phyloP scores from a whole-genome alignment of 1,140 invertebrate species.

The Tetramorium simillimum region DNA sequence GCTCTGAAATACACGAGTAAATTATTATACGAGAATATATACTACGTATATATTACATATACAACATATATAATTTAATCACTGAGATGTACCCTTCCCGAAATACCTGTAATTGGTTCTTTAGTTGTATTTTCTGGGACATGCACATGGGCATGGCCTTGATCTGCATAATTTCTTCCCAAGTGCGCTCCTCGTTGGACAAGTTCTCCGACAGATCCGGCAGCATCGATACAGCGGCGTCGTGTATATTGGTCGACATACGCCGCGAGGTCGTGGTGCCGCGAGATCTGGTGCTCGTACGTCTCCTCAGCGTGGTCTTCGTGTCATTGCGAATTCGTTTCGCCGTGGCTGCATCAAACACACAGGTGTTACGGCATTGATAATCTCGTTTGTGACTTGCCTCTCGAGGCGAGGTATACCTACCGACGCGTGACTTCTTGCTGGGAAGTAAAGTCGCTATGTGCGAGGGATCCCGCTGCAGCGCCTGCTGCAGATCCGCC shows the following conservation, averaged over 20 bases:
- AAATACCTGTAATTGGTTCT: constrained; percentile 91
- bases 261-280: constrained; percentile 88
- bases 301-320: constrained; percentile 86
- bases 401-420: constrained; percentile 64
- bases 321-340: constrained; percentile 85
- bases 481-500: constrained; percentile 88
- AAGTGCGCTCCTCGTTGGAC: constrained; percentile 93
- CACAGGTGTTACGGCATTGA: not conserved
- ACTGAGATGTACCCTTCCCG: not conserved
- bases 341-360: constrained; percentile 82
- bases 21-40: not conserved
- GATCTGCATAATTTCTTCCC: constrained; percentile 95
- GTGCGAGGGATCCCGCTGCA: constrained; percentile 89
- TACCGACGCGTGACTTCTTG: constrained; percentile 90
- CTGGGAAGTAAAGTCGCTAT: constrained; percentile 91
- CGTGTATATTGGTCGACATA: constrained; percentile 88
- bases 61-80: not conserved
- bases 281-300: constrained; percentile 88
- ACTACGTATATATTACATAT: not conserved
- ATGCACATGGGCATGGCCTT: constrained; percentile 93
- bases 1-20: constrained; percentile 85
- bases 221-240: constrained; percentile 90
- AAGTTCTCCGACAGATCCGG: constrained; percentile 92
- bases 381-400: not conserved
- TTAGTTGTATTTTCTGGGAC: constrained; percentile 92